Base-by-base conservation (phyloP, 1,140 invertebrate genomes). In the Papilio dardanus region DNA sequence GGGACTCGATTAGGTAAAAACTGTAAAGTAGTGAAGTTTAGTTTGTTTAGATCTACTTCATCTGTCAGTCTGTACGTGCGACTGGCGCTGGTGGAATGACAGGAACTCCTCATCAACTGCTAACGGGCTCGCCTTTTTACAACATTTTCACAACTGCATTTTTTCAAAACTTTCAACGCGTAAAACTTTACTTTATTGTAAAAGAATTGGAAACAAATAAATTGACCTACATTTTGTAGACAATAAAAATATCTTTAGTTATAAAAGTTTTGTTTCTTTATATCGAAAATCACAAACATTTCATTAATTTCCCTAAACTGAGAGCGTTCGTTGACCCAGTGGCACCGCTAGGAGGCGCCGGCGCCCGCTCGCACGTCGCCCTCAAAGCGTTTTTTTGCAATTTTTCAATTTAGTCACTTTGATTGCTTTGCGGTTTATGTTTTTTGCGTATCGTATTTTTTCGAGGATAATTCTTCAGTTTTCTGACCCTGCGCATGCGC, bases 401-500 rank as follows among this genome's bases (percentile, higher is more conserved):
- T 79, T 82, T 81, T 80, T 76, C 79, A 80, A 79, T 80, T 74
- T 37, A 54, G 69, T 76, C 42, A 79, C 50, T 80, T 81, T 77
- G 81, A 85, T 86, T 82, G 78, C 77, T 81, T 85, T 85, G 81
- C 83, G 83, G 81, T 82, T 77, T 67, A n/a, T 28, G 58, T 79
- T 82, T 83, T 80, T 82, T 62, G 24, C 21, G 54, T 14, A 24
- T 58, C 24, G 21, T 58, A 58, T 58, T 58, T 58, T 58, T 58
- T 58, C 50, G 50, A 58, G 21, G 10, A 62, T 28, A 62, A 28
- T 28, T 62, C 54, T 62, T 62, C 24, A 28, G 54, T 62, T 62
- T 28, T 14, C 54, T 62, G 24, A 28, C 12, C 54, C 21, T 62
- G 2, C n/a, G 50, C 7, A 8, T 21, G 24, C 54, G 54, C 54